Evolutionary conservation across 1,140 invertebrate species (phyloP), one percentile per base, ranked within the genome.

Genomic region (Zaprionus africanus): DNA sequence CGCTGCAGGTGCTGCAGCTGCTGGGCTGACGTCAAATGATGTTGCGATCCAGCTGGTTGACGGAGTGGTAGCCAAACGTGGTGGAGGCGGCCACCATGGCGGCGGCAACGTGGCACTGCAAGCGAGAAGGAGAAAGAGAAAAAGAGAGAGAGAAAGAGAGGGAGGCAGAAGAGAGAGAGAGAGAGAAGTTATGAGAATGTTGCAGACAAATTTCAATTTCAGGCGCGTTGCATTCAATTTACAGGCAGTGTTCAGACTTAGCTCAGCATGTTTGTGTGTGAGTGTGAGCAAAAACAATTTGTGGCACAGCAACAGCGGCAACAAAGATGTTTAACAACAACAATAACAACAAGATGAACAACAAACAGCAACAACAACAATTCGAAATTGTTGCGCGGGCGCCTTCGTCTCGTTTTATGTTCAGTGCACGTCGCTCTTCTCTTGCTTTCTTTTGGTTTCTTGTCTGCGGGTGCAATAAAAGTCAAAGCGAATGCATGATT

Each of bases 11-110:
- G 81, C 91, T 93, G 79, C 92, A 93, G 79, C 90, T 92, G 85
- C 91, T 92, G 43, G 91, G 91, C 82, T 92, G 90, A 49, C 92
- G 92, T 93, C 92, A 93, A 78, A 92, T 92, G 69, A 92, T 81
- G 54, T 81, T 90, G 53, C 92, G 90, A 54, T 92, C 88, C 68
- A 92, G 78, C 72, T 93, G 91, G 72, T 92, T 92, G 53, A 93
- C 90, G 34, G 91, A 93, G 28, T 91, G 87, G 72, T 93, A 93
- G 72, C 92, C 91, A 46, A 93, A 91, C 59, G 92, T 91, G 15
- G 92, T 91, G 26, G 92, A 92, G 31, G 92, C 90, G 24, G 91
- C 92, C 59, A 93, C 91, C 90, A 92, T 91, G 36, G 91, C 91
- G 62, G 91, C 91, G 24, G 92, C 92, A 64, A 93, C 91, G 41